Conservation (phyloP, 2,113 vertebrate species). For the Sakesphorus luctuosus region DNA sequence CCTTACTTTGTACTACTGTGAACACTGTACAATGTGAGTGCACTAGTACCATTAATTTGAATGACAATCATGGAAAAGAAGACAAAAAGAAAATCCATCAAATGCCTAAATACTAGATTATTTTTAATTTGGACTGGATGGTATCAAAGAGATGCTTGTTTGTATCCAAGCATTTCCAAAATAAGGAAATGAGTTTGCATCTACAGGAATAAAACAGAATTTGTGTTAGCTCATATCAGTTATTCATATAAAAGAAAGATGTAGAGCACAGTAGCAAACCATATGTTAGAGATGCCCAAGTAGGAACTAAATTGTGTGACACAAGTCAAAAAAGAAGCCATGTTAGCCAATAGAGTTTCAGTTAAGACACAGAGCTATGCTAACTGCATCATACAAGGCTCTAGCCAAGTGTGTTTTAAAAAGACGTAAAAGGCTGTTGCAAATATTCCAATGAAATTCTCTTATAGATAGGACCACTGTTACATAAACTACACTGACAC, state of each 20-base stretch:
- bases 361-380: neutral
- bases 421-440: neutral
- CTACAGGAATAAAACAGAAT: neutral
- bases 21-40: neutral
- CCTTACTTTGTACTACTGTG: fast-evolving
- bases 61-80: neutral
- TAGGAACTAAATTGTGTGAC: neutral
- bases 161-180: neutral
- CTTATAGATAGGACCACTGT: neutral
- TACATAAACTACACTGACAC: neutral
- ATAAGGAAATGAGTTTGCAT: neutral
- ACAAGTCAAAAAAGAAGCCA: neutral
- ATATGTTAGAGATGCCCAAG: neutral
- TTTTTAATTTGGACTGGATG: neutral
- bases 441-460: neutral
- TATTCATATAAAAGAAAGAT: neutral
- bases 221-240: neutral
- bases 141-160: neutral
- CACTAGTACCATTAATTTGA: neutral
- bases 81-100: neutral
- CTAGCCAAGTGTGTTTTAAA: neutral
- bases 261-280: neutral
- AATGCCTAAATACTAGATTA: neutral
- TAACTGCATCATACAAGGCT: neutral
- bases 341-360: neutral